Base-by-base conservation (phyloP, 1,140 invertebrate genomes). In the Lepidostoma basale region DNA sequence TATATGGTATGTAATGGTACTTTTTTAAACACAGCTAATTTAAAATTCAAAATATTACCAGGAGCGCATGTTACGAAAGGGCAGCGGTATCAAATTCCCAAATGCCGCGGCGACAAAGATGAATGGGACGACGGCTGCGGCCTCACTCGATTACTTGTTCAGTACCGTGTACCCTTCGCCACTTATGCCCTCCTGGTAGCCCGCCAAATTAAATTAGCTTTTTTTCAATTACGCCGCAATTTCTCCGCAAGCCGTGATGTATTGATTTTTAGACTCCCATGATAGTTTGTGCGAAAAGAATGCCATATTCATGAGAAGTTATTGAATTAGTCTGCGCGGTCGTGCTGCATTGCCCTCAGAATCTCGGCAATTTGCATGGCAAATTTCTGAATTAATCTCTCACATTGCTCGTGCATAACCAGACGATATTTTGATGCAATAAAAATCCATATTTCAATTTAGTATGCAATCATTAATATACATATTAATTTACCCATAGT, bases 61-160 rank as follows among this genome's bases (percentile, higher is more conserved):
- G 40, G 23, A 63, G 12, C n/a, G 28, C 60, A 45, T 54, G 62
- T 54, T 6, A 39, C 47, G 18, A 52, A 54, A 65, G 47, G 45
- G 62, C 28, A 36, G 25, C 45, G 23, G 47, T 65, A 65, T 65
- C 45, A 22, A 20, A 28, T 42, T 44, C 8, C 23, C 20, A 30
- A 30, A 9, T 22, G 26, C 52, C 52, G 52, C 52, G 16, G 56
- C 49, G 63, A 70, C 63, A 70, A 44, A 70, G 68, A 70, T 62
- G 68, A 70, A 70, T 66, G 63, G 56, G 12, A 30, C 67, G 62
- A 66, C 68, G 54, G 63, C 54, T 49, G 63, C 36, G 68, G 68
- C 23, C 47, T 60, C 56, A 62, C 45, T 70, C 62, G 62, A 67
- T 70, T 67, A 66, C 63, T 44, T 59, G 14, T 23, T 10, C 33